Percentiles rank a stretch among this genome's conserved stretches.
phyloP scores from a whole-genome alignment of 2,888 invertebrate genomes.

The Nymphalis polychloros region DNA sequence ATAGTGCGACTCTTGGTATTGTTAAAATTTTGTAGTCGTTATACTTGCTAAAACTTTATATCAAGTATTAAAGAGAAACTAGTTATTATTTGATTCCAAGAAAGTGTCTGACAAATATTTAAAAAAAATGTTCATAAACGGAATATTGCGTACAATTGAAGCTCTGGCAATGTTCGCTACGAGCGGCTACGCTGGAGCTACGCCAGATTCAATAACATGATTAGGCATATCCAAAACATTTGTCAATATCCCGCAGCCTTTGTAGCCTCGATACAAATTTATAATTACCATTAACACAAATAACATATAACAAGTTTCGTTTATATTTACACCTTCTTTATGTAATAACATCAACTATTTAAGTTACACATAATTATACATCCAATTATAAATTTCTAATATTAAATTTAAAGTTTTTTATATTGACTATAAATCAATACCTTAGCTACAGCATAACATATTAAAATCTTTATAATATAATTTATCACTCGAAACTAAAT shows the following conservation, averaged over 20 bases:
- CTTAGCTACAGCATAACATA: too few relatives aligned
- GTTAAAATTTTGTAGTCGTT: too few relatives aligned
- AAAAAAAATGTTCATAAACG: conserved; percentile 33
- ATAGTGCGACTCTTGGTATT: too few relatives aligned
- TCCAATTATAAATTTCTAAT: too few relatives aligned
- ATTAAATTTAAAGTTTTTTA: too few relatives aligned
- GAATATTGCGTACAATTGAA: conserved; percentile 43
- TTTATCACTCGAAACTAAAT: too few relatives aligned
- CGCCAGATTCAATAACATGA: conserved; percentile 58
- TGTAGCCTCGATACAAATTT: conserved; percentile 30
- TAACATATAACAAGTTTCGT: too few relatives aligned
- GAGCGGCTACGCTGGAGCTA: conserved; percentile 53
- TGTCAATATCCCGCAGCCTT: conserved; percentile 40
- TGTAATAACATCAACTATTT: too few relatives aligned
- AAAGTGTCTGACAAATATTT: conserved; percentile 31
- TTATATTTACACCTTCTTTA: too few relatives aligned
- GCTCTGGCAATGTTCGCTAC: conserved; percentile 54
- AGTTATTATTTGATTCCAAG: conserved; percentile 23
- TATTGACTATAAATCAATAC: too few relatives aligned
- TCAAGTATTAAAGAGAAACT: not conserved
- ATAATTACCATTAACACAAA: conserved; percentile 1
- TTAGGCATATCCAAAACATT: conserved; percentile 49
- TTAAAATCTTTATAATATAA: too few relatives aligned
- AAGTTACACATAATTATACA: too few relatives aligned
- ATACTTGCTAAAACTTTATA: not conserved